Conservation (phyloP, 2,888 invertebrate species). For the Caenorhabditis angaria region DNA sequence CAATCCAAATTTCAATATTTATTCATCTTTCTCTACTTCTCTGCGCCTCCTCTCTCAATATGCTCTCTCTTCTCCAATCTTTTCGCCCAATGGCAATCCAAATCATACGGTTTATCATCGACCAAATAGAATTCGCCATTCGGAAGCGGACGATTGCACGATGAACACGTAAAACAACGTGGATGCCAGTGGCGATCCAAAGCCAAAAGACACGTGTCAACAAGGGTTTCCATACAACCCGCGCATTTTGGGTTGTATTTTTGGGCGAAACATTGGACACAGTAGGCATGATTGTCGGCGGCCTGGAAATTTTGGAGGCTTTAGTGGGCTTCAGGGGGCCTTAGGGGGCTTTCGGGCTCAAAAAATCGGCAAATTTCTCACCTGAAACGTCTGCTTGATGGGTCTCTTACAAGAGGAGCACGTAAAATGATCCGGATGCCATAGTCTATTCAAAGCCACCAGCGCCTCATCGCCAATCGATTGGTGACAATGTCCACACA, state of each 20-base stretch:
- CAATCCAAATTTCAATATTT: too few species aligned
- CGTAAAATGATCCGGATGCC: slow-evolving; percentile 99
- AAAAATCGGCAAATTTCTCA: slow-evolving; percentile 11
- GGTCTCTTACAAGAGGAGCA: slow-evolving; percentile 84
- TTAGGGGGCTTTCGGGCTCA: neutral
- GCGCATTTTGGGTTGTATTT: slow-evolving; percentile 71
- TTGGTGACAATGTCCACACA: slow-evolving; percentile 62
- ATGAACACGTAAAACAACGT: slow-evolving; percentile 65
- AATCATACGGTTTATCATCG: slow-evolving; percentile 70
- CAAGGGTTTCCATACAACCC: slow-evolving; percentile 66
- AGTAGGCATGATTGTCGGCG: slow-evolving; percentile 66
- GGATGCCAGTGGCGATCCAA: slow-evolving; percentile 71
- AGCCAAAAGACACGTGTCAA: slow-evolving; percentile 69
- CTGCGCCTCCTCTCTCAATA: slow-evolving; percentile 46
- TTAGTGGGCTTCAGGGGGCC: too few species aligned
- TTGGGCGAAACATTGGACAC: slow-evolving; percentile 67
- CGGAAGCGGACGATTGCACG: slow-evolving; percentile 65
- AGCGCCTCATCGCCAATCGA: slow-evolving; percentile 66
- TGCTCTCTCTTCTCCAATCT: slow-evolving; percentile 65
- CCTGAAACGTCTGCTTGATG: slow-evolving; percentile 70
- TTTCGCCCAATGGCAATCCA: slow-evolving; percentile 71
- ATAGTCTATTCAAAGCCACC: slow-evolving; percentile 90
- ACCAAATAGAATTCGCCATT: slow-evolving; percentile 69
- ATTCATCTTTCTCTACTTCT: too few species aligned
- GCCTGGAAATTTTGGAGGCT: slow-evolving; percentile 54